Percentiles rank a stretch among this genome's conserved stretches.
Conservation (phyloP, 1,140 invertebrate genomes). For the Chionoecetes opilio region DNA sequence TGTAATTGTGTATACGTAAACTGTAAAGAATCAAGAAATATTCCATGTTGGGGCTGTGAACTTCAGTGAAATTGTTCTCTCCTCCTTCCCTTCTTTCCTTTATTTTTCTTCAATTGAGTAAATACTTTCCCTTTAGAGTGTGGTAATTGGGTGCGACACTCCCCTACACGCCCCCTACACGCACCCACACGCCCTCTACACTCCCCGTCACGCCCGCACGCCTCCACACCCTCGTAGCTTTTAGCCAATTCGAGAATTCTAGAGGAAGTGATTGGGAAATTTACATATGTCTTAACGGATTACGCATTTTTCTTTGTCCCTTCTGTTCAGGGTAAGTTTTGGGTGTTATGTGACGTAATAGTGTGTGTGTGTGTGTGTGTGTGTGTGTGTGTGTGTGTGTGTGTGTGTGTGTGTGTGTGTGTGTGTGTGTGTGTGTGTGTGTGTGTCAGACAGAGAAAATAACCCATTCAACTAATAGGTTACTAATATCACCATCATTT, state of each 20-base stretch:
- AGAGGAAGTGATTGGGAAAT: neutral
- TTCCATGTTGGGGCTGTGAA: too few species aligned
- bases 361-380: neutral
- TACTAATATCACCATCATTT: too few species aligned
- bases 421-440: too few species aligned
- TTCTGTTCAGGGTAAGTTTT: neutral
- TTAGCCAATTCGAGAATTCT: neutral
- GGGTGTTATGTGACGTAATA: neutral
- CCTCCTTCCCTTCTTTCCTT: neutral
- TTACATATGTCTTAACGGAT: neutral
- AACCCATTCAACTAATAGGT: too few species aligned
- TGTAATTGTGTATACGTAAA: too few species aligned
- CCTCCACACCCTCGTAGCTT: neutral
- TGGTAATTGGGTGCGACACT: neutral
- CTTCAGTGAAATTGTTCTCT: neutral
- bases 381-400: constrained; percentile 18
- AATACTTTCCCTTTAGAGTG: neutral
- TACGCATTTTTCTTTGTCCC: neutral
- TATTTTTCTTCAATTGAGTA: constrained; percentile 20
- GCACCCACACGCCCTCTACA: neutral
- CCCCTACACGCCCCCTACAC: constrained; percentile 2
- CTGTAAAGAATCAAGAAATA: too few species aligned
- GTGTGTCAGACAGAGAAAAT: too few species aligned
- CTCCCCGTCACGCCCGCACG: constrained; percentile 6
- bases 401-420: too few species aligned